phyloP scores from a whole-genome alignment of 2,113 vertebrate genomes.

The Solea senegalensis region DNA sequence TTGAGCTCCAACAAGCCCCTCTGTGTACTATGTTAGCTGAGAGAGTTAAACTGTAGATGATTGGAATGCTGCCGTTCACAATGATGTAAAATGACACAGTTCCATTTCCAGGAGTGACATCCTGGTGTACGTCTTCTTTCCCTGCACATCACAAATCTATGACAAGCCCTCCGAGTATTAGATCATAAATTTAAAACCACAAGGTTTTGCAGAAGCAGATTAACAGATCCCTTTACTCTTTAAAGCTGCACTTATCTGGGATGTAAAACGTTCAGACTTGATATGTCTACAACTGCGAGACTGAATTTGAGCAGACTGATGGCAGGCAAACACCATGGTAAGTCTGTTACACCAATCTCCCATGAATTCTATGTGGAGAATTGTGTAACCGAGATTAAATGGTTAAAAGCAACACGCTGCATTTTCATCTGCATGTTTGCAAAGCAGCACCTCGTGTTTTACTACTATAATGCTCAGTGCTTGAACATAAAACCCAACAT shows the following conservation, averaged over 20 bases:
- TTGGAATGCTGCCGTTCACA: conserved; percentile 45
- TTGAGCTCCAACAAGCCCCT: conserved; percentile 30
- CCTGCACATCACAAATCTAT: conserved; percentile 44
- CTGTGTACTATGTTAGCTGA: conserved; percentile 61
- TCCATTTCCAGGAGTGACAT: conserved; percentile 31
- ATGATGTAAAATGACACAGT: conserved; percentile 29
- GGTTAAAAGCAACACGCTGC: conserved; percentile 23
- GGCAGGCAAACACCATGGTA: conserved; percentile 3
- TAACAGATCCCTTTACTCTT: neutral
- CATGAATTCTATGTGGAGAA: conserved; percentile 10
- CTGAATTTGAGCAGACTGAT: conserved; percentile 13
- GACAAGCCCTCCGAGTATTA: neutral
- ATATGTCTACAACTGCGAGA: conserved; percentile 9
- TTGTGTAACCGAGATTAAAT: neutral
- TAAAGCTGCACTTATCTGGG: conserved; percentile 7
- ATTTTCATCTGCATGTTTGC: conserved; percentile 21
- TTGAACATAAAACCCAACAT: conserved; percentile 11
- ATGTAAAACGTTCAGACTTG: conserved; percentile 14
- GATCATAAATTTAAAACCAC: conserved; percentile 17
- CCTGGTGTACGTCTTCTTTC: conserved; percentile 38
- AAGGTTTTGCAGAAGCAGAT: conserved; percentile 7
- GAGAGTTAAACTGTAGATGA: conserved; percentile 60
- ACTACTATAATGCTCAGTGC: conserved; percentile 5
- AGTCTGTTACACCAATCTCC: conserved; percentile 9
- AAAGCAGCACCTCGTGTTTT: conserved; percentile 12